Conservation (phyloP, 64 coral and sea anemone species). For the Pachyseris speciosa region DNA sequence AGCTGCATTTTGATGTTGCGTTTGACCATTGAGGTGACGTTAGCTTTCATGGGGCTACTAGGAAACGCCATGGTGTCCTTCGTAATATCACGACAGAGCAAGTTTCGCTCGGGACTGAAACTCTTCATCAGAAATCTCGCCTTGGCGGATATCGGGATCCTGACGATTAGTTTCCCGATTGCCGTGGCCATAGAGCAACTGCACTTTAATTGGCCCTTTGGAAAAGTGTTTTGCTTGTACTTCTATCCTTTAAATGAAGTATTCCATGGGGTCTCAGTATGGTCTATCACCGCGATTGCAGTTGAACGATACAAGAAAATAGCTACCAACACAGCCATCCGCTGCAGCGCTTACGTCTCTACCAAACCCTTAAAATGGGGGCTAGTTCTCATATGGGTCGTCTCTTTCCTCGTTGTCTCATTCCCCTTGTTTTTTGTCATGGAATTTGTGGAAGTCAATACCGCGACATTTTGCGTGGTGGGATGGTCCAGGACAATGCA, state of each 20-base stretch:
- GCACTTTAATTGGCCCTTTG: constrained; percentile 39
- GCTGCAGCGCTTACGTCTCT: background rate
- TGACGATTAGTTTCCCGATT: constrained; percentile 42
- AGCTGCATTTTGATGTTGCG: background rate
- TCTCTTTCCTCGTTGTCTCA: constrained; percentile 44
- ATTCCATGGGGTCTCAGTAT: constrained; percentile 49
- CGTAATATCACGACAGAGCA: constrained; percentile 25
- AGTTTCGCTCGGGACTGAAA: constrained; percentile 35
- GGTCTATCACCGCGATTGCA: constrained; percentile 66
- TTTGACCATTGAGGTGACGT: constrained; percentile 1
- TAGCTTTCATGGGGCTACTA: constrained; percentile 44
- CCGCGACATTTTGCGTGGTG: background rate
- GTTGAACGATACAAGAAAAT: constrained; percentile 56
- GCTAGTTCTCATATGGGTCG: constrained; percentile 30
- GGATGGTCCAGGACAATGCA: background rate
- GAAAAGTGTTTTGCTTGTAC: constrained; percentile 17
- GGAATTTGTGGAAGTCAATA: background rate
- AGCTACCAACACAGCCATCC: background rate
- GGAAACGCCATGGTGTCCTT: constrained; percentile 42
- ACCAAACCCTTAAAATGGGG: constrained; percentile 25
- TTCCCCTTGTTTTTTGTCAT: constrained; percentile 52
- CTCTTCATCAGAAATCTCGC: constrained; percentile 63
- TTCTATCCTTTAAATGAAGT: constrained; percentile 51
- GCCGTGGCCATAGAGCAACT: constrained; percentile 40
- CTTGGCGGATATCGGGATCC: constrained; percentile 53